These are phyloP conservation scores for Ciconia maguari DNA, from an alignment of 2,113 vertebrate genomes.

Conservation along the genomic window DNA sequence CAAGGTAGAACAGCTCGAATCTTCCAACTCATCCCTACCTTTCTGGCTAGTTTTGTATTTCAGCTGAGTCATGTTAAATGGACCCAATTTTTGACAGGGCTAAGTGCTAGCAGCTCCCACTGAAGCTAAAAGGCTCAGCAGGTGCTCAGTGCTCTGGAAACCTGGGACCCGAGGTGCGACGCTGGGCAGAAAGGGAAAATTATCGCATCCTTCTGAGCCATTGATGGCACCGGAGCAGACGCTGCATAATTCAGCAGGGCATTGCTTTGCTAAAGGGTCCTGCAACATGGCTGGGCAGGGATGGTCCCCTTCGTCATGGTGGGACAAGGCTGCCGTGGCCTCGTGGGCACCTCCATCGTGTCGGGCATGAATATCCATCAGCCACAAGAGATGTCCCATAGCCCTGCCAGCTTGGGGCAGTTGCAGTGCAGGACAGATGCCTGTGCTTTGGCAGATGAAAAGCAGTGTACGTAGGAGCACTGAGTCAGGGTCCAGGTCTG, in stretches of 20 bases:
- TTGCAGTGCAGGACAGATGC: background rate
- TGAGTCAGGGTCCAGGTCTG: background rate
- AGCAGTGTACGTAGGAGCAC: background rate
- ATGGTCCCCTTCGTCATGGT: background rate
- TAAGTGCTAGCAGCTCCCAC: background rate
- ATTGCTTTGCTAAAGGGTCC: background rate
- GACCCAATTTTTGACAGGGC: background rate
- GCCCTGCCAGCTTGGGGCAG: background rate
- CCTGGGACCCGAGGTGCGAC: background rate
- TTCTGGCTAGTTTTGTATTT: background rate
- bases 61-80: background rate
- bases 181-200: background rate
- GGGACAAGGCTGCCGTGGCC: background rate
- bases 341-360: accelerated
- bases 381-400: background rate
- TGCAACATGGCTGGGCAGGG: background rate
- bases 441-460: background rate
- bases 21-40: background rate
- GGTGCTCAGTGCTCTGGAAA: background rate
- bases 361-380: background rate
- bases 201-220: background rate
- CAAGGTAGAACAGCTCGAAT: background rate
- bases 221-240: background rate
- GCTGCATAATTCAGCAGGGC: background rate
- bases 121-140: background rate